A percentile compares a stretch with the other conserved stretches of the same genome.
These are phyloP conservation scores for Thunnus thynnus DNA, from an alignment of 2,113 vertebrate species.

Conservation along the genomic window DNA sequence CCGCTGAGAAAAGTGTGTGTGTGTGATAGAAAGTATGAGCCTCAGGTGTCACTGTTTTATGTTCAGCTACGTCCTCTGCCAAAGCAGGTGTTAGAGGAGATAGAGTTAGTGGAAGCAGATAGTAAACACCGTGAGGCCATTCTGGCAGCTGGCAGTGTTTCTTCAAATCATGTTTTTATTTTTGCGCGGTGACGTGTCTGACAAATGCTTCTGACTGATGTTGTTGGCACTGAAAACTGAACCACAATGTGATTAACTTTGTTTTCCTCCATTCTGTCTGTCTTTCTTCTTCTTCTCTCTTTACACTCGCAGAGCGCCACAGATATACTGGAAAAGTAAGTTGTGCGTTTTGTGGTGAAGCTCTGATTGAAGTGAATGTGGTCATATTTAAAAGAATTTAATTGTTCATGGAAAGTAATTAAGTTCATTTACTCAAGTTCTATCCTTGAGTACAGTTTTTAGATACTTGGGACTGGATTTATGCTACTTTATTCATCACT, in stretches of 20 bases:
- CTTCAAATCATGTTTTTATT: slow-evolving; percentile 32
- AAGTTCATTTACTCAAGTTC: too few relatives aligned
- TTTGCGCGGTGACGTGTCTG: neutral
- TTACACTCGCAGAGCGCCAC: slow-evolving; percentile 85
- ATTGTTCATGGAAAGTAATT: too few relatives aligned
- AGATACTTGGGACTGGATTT: neutral
- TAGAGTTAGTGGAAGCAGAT: slow-evolving; percentile 5
- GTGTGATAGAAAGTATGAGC: neutral
- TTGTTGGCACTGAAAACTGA: slow-evolving; percentile 27
- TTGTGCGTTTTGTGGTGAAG: slow-evolving; percentile 38
- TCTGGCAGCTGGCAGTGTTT: slow-evolving; percentile 40
- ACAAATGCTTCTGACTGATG: slow-evolving; percentile 33
- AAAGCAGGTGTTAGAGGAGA: slow-evolving; percentile 48
- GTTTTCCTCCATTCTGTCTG: neutral
- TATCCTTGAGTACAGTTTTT: too few relatives aligned
- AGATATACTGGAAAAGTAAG: slow-evolving; percentile 93
- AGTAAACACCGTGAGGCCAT: slow-evolving; percentile 31
- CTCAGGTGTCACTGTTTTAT: slow-evolving; percentile 50
- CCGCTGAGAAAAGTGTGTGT: neutral
- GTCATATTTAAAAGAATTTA: too few relatives aligned
- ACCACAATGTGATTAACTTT: slow-evolving; percentile 15
- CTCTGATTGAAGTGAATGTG: neutral
- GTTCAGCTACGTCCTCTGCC: slow-evolving; percentile 9
- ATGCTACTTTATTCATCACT: too few relatives aligned
- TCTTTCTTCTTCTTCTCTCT: neutral